Evolutionary conservation across 1,140 invertebrate genomes (phyloP).

Genomic region (Tetramorium simillimum): DNA sequence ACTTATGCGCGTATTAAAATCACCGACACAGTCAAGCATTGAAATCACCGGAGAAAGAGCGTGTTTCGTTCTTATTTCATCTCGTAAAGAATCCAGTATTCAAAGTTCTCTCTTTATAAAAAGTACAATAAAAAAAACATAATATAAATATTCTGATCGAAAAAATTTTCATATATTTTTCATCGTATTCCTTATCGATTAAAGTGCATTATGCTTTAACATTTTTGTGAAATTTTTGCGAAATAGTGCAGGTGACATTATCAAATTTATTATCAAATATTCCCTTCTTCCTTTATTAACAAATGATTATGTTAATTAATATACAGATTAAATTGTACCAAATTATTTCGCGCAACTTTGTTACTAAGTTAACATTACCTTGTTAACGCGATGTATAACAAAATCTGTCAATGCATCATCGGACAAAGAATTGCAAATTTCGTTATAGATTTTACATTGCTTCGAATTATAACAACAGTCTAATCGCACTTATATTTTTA

Average conservation of each 20-base stretch:
- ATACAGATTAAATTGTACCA: background rate
- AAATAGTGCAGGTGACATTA: background rate
- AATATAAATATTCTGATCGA: background rate
- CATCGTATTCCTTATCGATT: background rate
- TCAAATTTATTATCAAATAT: background rate
- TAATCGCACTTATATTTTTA: background rate
- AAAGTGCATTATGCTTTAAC: background rate
- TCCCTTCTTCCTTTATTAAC: background rate
- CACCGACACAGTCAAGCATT: slow-evolving; percentile 22
- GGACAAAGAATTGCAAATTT: background rate
- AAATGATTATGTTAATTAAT: background rate
- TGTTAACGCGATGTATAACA: background rate
- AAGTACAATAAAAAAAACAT: background rate
- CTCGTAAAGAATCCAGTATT: background rate
- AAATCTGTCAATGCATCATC: background rate
- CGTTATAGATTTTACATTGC: background rate
- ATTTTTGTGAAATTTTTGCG: background rate
- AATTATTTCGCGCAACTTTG: background rate
- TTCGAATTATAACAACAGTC: background rate
- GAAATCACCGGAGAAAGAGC: slow-evolving; percentile 1
- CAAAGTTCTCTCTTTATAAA: background rate
- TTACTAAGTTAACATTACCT: background rate
- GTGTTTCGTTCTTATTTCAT: background rate
- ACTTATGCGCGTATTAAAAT: background rate
- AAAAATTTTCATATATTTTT: background rate